Percentiles rank a stretch among this genome's conserved stretches.
Conservation (phyloP, 2,113 vertebrate species). For the Axis porcinus region DNA sequence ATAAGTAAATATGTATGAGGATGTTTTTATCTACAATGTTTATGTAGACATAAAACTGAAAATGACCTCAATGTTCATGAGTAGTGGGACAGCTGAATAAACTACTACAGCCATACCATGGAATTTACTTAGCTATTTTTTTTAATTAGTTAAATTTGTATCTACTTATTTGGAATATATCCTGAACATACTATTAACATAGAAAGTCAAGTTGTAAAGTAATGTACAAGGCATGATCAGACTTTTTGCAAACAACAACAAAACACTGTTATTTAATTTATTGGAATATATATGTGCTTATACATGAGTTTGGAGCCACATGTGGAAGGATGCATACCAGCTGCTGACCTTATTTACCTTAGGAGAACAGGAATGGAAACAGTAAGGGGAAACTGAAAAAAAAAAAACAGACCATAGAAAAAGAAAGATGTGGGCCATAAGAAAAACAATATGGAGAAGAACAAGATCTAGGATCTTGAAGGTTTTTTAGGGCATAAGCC, state of each 20-base stretch:
- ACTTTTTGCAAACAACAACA: background rate
- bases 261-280: background rate
- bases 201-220: background rate
- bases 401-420: background rate
- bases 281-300: background rate
- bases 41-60: background rate
- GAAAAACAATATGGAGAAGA: background rate
- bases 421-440: background rate
- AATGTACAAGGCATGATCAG: background rate
- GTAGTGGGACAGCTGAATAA: background rate
- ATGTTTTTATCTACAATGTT: background rate
- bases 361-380: background rate
- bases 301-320: background rate
- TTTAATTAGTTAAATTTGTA: background rate
- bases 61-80: background rate
- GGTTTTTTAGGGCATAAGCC: background rate
- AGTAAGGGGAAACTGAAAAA: background rate
- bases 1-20: background rate
- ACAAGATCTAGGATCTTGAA: background rate
- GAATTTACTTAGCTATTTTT: background rate
- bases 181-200: background rate
- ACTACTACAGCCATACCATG: fast-evolving
- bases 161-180: background rate
- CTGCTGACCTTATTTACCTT: background rate
- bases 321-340: background rate